A percentile compares a stretch with the other conserved stretches of the same genome.
Conservation (phyloP, 2,888 invertebrate species). For the Gasteruption jaculator region DNA sequence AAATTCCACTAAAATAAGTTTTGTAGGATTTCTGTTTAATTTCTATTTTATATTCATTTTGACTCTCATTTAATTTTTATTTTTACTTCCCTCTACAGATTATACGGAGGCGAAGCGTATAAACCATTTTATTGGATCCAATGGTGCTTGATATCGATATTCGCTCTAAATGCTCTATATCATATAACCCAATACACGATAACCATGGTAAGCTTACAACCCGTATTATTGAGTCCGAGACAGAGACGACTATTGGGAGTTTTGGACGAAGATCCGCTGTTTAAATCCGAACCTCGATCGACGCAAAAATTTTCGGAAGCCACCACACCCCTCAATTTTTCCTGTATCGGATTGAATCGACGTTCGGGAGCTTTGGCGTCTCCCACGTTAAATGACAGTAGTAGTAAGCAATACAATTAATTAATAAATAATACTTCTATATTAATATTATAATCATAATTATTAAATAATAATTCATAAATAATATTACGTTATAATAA, state of each 20-base stretch:
- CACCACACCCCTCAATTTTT: slow-evolving; percentile 33
- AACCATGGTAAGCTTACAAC: slow-evolving; percentile 48
- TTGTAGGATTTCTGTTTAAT: neutral
- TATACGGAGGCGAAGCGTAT: slow-evolving; percentile 37
- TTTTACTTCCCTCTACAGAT: slow-evolving; percentile 24
- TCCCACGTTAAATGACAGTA: slow-evolving; percentile 37
- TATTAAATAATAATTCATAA: neutral
- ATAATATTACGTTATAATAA: slow-evolving; percentile 10
- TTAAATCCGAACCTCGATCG: slow-evolving; percentile 28
- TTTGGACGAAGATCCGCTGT: slow-evolving; percentile 47
- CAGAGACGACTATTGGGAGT: slow-evolving; percentile 58
- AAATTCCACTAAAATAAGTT: slow-evolving; percentile 7
- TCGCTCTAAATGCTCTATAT: slow-evolving; percentile 54
- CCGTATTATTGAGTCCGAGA: slow-evolving; percentile 53
- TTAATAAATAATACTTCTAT: neutral
- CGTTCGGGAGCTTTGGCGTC: slow-evolving; percentile 35
- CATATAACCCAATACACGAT: slow-evolving; percentile 54
- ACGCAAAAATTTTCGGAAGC: slow-evolving; percentile 28
- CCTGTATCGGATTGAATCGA: slow-evolving; percentile 39
- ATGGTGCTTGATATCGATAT: slow-evolving; percentile 47
- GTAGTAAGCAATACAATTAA: slow-evolving; percentile 23
- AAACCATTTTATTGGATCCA: slow-evolving; percentile 43
- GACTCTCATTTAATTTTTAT: neutral
- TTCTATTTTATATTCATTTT: neutral
- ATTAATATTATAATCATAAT: neutral